Conservation (phyloP, 2,888 invertebrate species). For the Campaea margaritaria region DNA sequence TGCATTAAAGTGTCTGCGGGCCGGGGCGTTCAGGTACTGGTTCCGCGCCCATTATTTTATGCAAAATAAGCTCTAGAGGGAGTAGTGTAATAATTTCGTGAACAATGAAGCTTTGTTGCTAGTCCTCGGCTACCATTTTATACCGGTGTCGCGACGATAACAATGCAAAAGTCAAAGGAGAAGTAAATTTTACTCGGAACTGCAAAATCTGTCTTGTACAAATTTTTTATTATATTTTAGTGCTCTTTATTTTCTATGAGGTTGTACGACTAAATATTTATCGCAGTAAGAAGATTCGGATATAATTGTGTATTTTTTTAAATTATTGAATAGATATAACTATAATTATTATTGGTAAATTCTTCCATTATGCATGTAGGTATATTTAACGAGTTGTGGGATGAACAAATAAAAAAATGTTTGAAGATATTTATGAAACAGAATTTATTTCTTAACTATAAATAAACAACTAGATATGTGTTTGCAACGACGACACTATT, state of each 20-base stretch:
- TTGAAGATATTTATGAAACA: conserved; percentile 54
- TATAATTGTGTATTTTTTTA: no score
- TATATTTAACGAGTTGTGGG: background rate
- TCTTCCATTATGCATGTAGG: no score
- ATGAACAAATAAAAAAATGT: conserved; percentile 38
- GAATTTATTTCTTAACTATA: conserved; percentile 74
- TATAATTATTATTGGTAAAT: no score
- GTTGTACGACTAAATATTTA: background rate
- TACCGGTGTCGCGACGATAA: conserved; percentile 38
- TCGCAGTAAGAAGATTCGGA: background rate
- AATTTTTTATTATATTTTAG: conserved; percentile 19
- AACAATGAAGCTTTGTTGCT: conserved; percentile 67
- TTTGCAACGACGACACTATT: conserved; percentile 58
- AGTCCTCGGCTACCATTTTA: conserved; percentile 48
- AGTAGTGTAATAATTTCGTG: conserved; percentile 68
- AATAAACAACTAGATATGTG: conserved; percentile 66
- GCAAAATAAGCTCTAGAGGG: conserved; percentile 66
- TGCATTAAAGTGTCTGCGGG: conserved; percentile 69
- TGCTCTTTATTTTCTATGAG: background rate
- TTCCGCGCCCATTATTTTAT: conserved; percentile 70
- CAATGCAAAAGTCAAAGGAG: conserved; percentile 38
- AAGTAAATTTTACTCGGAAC: conserved; percentile 32
- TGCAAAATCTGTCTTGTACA: conserved; percentile 24
- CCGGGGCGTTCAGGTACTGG: conserved; percentile 55
- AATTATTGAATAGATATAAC: no score